Evolutionary conservation across 2,113 vertebrate species (phyloP), one percentile per base, ranked within the genome.

Genomic region (Girardinichthys multiradiatus): DNA sequence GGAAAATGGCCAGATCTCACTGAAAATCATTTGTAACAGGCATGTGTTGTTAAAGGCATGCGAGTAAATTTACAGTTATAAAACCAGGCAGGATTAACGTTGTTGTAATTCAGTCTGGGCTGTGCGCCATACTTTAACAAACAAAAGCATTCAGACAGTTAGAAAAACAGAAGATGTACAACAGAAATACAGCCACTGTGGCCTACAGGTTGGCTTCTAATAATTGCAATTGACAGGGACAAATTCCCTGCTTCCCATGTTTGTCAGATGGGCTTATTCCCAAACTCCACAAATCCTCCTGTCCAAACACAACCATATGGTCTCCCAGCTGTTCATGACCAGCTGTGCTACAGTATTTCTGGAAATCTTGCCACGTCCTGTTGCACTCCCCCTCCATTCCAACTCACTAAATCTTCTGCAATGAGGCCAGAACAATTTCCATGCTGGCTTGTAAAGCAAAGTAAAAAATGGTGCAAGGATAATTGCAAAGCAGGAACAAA

Each of bases 221-320:
- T 91, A 87, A 93, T 90, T 91, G 83, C 86, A 90, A 89, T 89
- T 84, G 90, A 91, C 91, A 82, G 86, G 82, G 87, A 93, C 91
- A 90, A 90, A 91, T 90, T 90, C 77, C 81, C 85, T 33, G 69
- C 80, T 90, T 84, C 87, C 80, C 70, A 82, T 88, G 85, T 81
- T 81, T 92, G 92, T 90, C 86, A 89, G 81, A 80, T 86, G 83
- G 89, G 86, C 84, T 92, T 92, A 89, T 87, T 88, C 91, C 90
- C 83, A 87, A 90, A 91, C 90, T 94, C 90, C 79, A 81, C 87
- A 90, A 92, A 93, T 93, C 92, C 81, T 79, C 79, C 86, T 84
- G 84, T 91, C 89, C 91, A 94, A 94, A 93, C 87, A 88, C 80
- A 89, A 92, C 90, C 92, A 92, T 92, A 93, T 93, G 91, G 68